Evolutionary conservation across 2,113 vertebrate genomes (phyloP).

Genomic region (Garra rufa): DNA sequence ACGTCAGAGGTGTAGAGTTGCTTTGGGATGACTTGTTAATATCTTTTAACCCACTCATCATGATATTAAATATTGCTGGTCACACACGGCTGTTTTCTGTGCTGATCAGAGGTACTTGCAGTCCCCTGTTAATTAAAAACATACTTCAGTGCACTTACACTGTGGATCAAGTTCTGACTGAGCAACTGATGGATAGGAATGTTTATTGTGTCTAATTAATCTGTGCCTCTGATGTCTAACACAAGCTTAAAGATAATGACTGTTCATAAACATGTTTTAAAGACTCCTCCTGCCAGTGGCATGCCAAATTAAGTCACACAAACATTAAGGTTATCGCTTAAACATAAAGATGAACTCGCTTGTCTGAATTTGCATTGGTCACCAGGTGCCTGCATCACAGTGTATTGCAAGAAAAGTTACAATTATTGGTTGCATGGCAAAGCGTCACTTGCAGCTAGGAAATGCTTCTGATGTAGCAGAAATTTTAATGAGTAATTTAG

Average conservation of each 20-base stretch:
- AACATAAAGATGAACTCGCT: neutral
- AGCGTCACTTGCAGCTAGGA: neutral
- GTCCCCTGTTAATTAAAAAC: neutral
- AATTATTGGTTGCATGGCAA: neutral
- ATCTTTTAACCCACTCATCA: neutral
- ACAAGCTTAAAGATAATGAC: neutral
- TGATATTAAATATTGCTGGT: slow-evolving; percentile 2
- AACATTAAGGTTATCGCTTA: neutral
- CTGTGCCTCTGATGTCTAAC: neutral
- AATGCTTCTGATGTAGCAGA: neutral
- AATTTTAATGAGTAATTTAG: neutral
- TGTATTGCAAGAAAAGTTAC: neutral
- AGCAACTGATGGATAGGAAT: neutral
- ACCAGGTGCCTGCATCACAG: neutral
- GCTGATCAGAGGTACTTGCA: neutral
- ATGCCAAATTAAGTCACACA: neutral
- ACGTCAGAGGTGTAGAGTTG: neutral
- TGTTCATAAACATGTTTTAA: neutral
- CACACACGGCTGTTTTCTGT: neutral
- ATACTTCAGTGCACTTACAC: neutral
- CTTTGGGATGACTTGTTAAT: neutral
- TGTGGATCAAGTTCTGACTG: neutral
- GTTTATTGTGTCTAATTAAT: slow-evolving; percentile 6
- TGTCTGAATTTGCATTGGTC: neutral
- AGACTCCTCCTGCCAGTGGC: neutral